A percentile compares a stretch with the other conserved stretches of the same genome.
These are phyloP conservation scores for Aviceda subcristata DNA, from an alignment of 2,113 vertebrate species.

Conservation along the genomic window DNA sequence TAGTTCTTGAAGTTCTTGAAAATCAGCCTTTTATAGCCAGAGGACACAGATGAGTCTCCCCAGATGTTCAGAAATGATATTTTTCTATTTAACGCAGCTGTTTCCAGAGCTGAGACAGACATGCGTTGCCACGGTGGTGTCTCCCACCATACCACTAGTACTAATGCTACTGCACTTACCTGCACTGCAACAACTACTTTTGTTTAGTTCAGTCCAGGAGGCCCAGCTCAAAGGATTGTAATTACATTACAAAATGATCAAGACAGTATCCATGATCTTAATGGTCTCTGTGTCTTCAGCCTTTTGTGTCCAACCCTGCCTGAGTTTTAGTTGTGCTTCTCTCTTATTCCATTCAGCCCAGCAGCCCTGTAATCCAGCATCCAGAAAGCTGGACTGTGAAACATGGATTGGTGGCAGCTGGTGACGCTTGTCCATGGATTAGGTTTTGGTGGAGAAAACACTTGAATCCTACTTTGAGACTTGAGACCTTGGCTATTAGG, in stretches of 20 bases:
- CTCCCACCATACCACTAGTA: not conserved
- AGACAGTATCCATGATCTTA: not conserved
- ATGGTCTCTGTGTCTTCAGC: accelerated
- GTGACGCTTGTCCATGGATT: not conserved
- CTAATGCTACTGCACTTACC: not conserved
- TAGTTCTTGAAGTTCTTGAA: not conserved
- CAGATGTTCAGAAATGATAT: not conserved
- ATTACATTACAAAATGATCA: not conserved
- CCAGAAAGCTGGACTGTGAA: not conserved
- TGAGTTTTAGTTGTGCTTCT: not conserved
- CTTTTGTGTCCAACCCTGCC: not conserved
- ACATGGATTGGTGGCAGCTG: not conserved
- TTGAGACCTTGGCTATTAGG: not conserved
- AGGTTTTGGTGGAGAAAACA: not conserved
- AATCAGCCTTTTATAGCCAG: not conserved
- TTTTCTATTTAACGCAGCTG: not conserved
- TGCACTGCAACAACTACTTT: not conserved
- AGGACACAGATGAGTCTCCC: not conserved
- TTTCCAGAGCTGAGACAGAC: not conserved
- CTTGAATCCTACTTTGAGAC: not conserved
- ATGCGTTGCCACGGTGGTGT: not conserved
- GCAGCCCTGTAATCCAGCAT: not conserved
- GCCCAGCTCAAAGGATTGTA: not conserved
- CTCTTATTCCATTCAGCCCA: not conserved
- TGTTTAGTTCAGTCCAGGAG: not conserved